Percentiles rank a stretch among this genome's conserved stretches.
These are phyloP conservation scores for Altica lythri DNA, from an alignment of 2,888 invertebrate species.

Conservation along the genomic window DNA sequence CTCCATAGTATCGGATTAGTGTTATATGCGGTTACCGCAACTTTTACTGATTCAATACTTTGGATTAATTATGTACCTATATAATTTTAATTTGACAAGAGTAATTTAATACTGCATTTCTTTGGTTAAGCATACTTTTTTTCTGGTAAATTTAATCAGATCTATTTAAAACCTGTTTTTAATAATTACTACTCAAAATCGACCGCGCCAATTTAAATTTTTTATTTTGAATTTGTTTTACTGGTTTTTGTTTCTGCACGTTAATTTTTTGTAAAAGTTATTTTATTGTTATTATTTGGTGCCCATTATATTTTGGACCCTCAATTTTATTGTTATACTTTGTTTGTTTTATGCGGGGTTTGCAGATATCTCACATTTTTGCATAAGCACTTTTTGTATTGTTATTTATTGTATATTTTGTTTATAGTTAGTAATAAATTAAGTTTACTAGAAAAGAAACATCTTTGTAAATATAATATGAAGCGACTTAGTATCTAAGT, in stretches of 20 bases:
- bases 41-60: too few relatives aligned
- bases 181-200: too few relatives aligned
- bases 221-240: slow-evolving; percentile 54
- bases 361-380: slow-evolving; percentile 40
- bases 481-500: slow-evolving; percentile 47
- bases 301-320: slow-evolving; percentile 44
- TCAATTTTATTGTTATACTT: slow-evolving; percentile 35
- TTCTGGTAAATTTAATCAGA: background rate
- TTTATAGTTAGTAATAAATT: slow-evolving; percentile 35
- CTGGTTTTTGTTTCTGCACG: slow-evolving; percentile 46
- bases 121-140: too few relatives aligned
- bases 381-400: slow-evolving; percentile 29
- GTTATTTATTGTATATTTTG: slow-evolving; percentile 26
- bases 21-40: too few relatives aligned
- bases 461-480: slow-evolving; percentile 55
- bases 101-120: too few relatives aligned
- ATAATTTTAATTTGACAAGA: too few relatives aligned
- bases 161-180: too few relatives aligned
- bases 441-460: slow-evolving; percentile 41
- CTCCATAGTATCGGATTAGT: too few relatives aligned
- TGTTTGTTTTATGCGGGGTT: slow-evolving; percentile 37
- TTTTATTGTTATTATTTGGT: slow-evolving; percentile 36
- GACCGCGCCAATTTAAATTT: too few relatives aligned
- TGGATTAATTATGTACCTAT: too few relatives aligned
- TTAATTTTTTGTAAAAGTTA: slow-evolving; percentile 38